Conservation (phyloP, 2,113 vertebrate species). For the Protobothrops flavoviridis region DNA sequence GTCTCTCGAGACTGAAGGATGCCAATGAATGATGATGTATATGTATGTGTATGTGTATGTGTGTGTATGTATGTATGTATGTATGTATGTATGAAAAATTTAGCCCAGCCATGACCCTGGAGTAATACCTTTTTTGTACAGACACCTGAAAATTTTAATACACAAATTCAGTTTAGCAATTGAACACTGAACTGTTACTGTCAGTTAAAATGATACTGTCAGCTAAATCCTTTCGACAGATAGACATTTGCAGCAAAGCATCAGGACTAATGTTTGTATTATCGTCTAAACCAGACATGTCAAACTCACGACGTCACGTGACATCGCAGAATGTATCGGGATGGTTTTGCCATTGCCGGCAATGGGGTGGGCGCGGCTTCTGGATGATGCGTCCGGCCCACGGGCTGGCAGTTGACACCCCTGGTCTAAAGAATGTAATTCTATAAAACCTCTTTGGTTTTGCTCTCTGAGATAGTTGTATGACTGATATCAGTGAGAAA, state of each 20-base stretch:
- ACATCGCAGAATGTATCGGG: too few relatives aligned
- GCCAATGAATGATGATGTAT: too few relatives aligned
- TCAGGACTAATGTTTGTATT: constrained; percentile 18
- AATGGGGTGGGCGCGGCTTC: too few relatives aligned
- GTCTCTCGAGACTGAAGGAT: too few relatives aligned
- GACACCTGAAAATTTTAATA: constrained; percentile 22
- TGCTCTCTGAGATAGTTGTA: constrained; percentile 36
- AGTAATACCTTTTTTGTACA: constrained; percentile 38
- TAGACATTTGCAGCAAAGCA: constrained; percentile 24
- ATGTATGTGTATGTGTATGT: too few relatives aligned
- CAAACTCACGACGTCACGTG: background rate
- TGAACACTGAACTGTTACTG: background rate
- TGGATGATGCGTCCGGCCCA: too few relatives aligned
- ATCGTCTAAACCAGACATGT: background rate
- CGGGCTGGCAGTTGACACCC: too few relatives aligned
- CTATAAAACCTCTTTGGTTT: constrained; percentile 17
- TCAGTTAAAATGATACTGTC: constrained; percentile 27
- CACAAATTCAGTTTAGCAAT: background rate
- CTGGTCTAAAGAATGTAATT: constrained; percentile 8
- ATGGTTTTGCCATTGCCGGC: too few relatives aligned
- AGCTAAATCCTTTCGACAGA: constrained; percentile 27
- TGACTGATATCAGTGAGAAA: constrained; percentile 7
- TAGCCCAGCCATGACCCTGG: background rate
- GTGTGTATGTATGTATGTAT: too few relatives aligned
- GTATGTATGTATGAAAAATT: constrained; percentile 31